A percentile compares a stretch with the other conserved stretches of the same genome.
Conservation (phyloP, 2,797 vertebrate genomes). For the Gastrophryne carolinensis region DNA sequence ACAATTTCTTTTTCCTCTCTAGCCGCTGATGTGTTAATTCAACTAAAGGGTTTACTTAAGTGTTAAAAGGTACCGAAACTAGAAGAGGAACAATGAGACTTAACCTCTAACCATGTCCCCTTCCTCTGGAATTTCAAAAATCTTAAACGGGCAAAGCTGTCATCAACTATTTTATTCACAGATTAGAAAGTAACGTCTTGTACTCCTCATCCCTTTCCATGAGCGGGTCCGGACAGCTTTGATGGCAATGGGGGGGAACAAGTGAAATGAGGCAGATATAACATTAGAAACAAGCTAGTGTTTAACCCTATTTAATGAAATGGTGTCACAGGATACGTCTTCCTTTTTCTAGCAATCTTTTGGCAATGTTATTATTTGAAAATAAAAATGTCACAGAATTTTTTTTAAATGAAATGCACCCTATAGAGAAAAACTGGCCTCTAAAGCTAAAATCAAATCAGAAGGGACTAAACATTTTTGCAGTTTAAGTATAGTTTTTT, state of each 20-base stretch:
- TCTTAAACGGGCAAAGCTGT: neutral
- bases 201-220: neutral
- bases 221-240: neutral
- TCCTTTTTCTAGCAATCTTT: no score
- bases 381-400: no score
- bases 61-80: neutral
- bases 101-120: neutral
- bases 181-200: neutral
- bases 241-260: neutral
- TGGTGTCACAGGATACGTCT: no score
- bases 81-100: neutral
- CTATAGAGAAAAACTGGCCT: no score
- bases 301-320: no score
- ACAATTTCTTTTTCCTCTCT: neutral
- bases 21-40: neutral
- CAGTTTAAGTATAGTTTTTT: no score
- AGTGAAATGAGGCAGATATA: neutral
- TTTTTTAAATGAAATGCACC: no score
- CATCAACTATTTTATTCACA: neutral
- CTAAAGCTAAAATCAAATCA: no score
- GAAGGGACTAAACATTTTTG: no score
- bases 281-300: no score
- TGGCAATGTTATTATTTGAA: no score
- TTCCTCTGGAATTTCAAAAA: conserved; percentile 8
- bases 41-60: neutral